Base-by-base conservation (phyloP, 2,113 vertebrate species). In the Alethe castanea region DNA sequence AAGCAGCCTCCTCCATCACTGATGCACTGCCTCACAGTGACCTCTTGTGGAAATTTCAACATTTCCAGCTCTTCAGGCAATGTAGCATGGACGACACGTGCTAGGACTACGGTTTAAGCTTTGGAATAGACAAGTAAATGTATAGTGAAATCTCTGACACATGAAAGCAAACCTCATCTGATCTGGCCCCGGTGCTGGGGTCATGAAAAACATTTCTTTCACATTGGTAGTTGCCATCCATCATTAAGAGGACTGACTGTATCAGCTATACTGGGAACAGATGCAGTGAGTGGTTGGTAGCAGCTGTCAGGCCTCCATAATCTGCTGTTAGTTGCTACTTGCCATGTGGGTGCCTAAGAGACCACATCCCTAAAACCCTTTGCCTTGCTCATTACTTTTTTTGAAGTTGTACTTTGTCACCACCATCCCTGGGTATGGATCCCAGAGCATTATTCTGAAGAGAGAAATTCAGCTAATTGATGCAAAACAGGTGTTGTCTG, bases 21-120 rank as follows among this genome's bases (percentile, higher is more conserved):
- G 23, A 69, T 80, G 62, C 4, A 2, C 50, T 95, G 88, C 71
- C 83, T 62, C 71, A 86, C 82, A 95, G 88, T 92, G 94, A 77
- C 93, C 91, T 92, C 86, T 92, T 86, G 94, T 88, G 94, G 94
- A 86, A 90, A 57, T 53, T 28, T 44, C 11, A 38, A 26, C 35
- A 38, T 52, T 83, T 88, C 62, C 67, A 72, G 62, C 59, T 77
- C 19, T 80, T 48, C 5, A 28, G 71, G 20, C 80, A 33, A 3
- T 1, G 22, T 15, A 31, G 19, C 22, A 3, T 19, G 38, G 59
- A 15, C 23, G 48, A 14, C 14, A 12, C 0, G 0, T 1, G 2
- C 29, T 70, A 48, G 13, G 20, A 25, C 29, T 31, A 6, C 2
- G 0, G 16, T 42, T 81, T 59, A 50, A 85, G 11, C 7, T 48